Evolutionary conservation across 1,140 invertebrate genomes (phyloP), one percentile per base, ranked within the genome.

Genomic region (Aethina tumida): DNA sequence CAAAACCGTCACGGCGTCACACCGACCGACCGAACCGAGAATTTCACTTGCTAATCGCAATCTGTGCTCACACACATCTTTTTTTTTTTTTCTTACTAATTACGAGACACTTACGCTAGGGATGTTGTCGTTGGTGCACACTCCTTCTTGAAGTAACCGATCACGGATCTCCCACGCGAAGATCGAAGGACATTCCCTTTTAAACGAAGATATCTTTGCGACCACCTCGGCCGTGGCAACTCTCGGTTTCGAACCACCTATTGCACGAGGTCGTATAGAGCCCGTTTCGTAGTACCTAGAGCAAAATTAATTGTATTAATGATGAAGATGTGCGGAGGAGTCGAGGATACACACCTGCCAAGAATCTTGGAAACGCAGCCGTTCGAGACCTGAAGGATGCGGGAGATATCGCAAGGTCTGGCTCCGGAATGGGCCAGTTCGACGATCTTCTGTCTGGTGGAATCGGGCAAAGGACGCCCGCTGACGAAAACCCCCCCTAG

Each of bases 51-150:
- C n/a, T n/a, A n/a, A n/a, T n/a, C n/a, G n/a, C n/a, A n/a, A n/a
- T n/a, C n/a, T n/a, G n/a, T n/a, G n/a, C n/a, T n/a, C n/a, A n/a
- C n/a, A 16, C 22, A 25, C 14, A 25, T 34, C 18, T 5, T 12
- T 34, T 18, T 19, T 2, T n/a, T 30, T 31, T 13, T 31, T n/a
- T 14, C 10, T 13, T 9, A n/a, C 17, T 7, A 15, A 26, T n/a
- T n/a, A n/a, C n/a, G n/a, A 38, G 9, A 20, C 50, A 50, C 95
- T 97, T 71, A 99, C 97, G 64, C 93, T 97, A 40, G 97, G 97
- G 53, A 99, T 98, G 68, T 97, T 99, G 67, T 99, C 97, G 65
- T 94, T 94, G 64, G 89, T 96, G 73, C 97, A 99, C 37, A 97
- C 85, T 43, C 85, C 89, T 64, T 99, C 97, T 31, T 88, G 85